Conservation (phyloP, 2,888 invertebrate genomes). For the Mallateleia sp. region DNA sequence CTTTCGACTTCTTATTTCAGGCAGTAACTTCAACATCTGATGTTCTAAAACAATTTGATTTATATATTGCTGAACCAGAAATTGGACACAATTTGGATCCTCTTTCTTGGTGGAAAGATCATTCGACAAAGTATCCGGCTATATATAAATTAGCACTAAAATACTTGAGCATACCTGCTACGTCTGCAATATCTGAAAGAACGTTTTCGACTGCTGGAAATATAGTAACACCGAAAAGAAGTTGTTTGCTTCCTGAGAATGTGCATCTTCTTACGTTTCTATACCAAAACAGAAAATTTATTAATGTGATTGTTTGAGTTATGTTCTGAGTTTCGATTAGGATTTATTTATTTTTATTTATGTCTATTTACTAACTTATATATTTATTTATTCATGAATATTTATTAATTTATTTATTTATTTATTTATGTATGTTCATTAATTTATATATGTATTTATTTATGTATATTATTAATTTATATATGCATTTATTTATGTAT, state of each 20-base stretch:
- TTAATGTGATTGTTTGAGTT: too few relatives aligned
- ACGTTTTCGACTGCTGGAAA: slow-evolving; percentile 35
- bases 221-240: slow-evolving; percentile 31
- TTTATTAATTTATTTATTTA: too few relatives aligned
- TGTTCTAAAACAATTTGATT: slow-evolving; percentile 5
- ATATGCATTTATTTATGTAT: too few relatives aligned
- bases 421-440: too few relatives aligned
- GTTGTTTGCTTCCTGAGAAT: too few relatives aligned
- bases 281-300: slow-evolving; percentile 41
- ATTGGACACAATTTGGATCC: slow-evolving; percentile 36
- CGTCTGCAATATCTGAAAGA: too few relatives aligned
- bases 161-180: slow-evolving; percentile 19
- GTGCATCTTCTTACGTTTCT: slow-evolving; percentile 26
- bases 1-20: slow-evolving; percentile 42
- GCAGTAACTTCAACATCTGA: neutral
- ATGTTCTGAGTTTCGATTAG: too few relatives aligned
- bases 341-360: too few relatives aligned
- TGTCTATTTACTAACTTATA: too few relatives aligned
- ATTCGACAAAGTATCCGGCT: slow-evolving; percentile 15
- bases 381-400: too few relatives aligned
- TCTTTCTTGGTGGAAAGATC: slow-evolving; percentile 40
- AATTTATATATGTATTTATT: too few relatives aligned
- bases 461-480: too few relatives aligned
- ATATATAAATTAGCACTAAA: slow-evolving; percentile 22
- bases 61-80: slow-evolving; percentile 38